Evolutionary conservation across 2,797 vertebrate genomes (phyloP).

Genomic region (Clarias laeviceps): DNA sequence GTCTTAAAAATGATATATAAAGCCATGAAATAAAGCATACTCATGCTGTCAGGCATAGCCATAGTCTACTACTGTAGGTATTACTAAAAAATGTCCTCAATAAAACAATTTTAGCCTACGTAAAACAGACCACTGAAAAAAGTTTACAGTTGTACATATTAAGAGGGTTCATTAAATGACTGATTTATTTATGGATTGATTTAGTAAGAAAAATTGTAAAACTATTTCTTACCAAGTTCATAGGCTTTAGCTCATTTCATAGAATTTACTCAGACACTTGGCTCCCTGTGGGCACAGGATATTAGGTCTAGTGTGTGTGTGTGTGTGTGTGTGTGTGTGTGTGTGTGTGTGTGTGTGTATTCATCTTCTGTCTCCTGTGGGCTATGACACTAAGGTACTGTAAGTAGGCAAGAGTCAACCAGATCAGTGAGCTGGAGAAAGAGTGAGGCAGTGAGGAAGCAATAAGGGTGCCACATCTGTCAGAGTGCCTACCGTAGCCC

Average conservation of each 20-base stretch:
- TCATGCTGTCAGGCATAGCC: no score
- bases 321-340: neutral
- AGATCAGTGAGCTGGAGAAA: neutral
- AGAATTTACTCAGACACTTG: conserved; percentile 2
- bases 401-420: neutral
- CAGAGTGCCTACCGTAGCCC: conserved; percentile 38
- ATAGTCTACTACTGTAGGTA: neutral
- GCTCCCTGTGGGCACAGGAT: conserved; percentile 28
- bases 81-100: neutral
- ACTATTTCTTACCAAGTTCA: neutral
- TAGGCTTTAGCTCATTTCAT: neutral
- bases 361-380: conserved; percentile 5
- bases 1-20: neutral
- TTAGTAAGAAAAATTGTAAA: neutral
- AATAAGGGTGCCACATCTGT: conserved; percentile 24
- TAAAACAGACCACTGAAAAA: neutral
- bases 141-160: neutral
- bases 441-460: neutral
- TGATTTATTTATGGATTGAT: neutral
- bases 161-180: neutral
- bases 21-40: neutral
- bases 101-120: neutral
- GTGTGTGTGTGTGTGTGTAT: neutral
- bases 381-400: neutral
- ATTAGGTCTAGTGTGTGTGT: neutral